Percentiles rank a stretch among this genome's conserved stretches.
These are phyloP conservation scores for Dinocampus coccinellae DNA, from an alignment of 2,888 invertebrate species.

Conservation along the genomic window DNA sequence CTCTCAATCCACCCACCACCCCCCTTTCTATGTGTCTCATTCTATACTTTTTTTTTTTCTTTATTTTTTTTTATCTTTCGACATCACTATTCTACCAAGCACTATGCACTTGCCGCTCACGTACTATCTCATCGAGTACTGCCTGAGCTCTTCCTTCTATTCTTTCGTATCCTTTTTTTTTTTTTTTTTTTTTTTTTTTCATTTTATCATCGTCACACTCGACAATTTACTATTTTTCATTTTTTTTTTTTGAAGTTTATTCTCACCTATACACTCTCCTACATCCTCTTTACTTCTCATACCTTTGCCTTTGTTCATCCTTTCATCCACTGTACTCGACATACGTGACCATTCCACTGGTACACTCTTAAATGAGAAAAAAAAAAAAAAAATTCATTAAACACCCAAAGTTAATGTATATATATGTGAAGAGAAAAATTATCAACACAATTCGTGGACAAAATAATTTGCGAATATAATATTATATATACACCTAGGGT, in stretches of 20 bases:
- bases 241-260: not conserved
- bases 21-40: not conserved
- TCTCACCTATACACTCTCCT: conserved; percentile 7
- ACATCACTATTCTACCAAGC: conserved; percentile 24
- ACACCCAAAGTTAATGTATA: not conserved
- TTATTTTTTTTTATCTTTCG: not conserved
- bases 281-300: conserved; percentile 19
- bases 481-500: not conserved
- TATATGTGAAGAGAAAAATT: conserved; percentile 20
- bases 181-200: not conserved
- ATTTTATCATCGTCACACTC: too few relatives aligned
- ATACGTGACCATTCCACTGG: conserved; percentile 43
- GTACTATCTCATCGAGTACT: conserved; percentile 40
- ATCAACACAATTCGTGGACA: conserved; percentile 3
- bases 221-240: not conserved
- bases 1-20: not conserved
- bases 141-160: conserved; percentile 40
- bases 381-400: conserved; percentile 2
- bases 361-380: conserved; percentile 23
- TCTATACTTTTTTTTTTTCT: conserved; percentile 15
- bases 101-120: conserved; percentile 44
- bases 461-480: conserved; percentile 5
- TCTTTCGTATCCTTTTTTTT: conserved; percentile 27
- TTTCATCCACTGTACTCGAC: conserved; percentile 17
- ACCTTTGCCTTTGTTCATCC: not conserved